Evolutionary conservation across 1,140 invertebrate species (phyloP).

Genomic region (Neodiprion virginianus): DNA sequence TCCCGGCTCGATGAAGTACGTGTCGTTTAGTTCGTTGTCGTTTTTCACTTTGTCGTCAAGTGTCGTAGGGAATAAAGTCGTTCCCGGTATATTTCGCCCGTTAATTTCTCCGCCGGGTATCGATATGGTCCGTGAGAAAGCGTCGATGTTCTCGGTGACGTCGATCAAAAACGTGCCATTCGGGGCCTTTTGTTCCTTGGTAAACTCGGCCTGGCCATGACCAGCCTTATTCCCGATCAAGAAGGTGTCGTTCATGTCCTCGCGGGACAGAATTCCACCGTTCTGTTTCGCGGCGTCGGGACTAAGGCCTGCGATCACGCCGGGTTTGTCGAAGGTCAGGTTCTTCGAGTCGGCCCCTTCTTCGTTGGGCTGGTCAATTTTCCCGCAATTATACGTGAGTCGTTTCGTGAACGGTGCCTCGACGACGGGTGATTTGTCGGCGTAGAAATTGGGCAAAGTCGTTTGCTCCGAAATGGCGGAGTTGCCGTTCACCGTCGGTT

Average conservation of each 20-base stretch:
- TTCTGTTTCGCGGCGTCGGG: not conserved
- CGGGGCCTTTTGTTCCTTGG: not conserved
- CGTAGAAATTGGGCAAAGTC: not conserved
- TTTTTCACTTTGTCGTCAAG: no score
- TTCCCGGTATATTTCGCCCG: not conserved
- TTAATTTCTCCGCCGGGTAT: not conserved
- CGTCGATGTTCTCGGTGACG: not conserved
- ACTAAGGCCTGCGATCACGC: not conserved
- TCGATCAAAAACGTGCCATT: not conserved
- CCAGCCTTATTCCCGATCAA: not conserved
- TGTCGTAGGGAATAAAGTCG: no score
- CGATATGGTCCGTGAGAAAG: not conserved
- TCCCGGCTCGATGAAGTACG: not conserved
- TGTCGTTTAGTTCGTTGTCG: not conserved
- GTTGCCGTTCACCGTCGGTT: not conserved
- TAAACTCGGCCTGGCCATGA: not conserved
- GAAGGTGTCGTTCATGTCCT: not conserved
- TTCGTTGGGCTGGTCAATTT: not conserved
- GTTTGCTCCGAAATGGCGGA: not conserved
- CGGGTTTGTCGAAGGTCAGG: slow-evolving; percentile 9
- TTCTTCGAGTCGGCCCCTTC: not conserved
- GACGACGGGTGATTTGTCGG: not conserved
- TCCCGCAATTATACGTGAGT: not conserved
- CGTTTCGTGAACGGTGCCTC: not conserved
- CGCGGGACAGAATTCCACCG: not conserved